A percentile compares a stretch with the other conserved stretches of the same genome.
phyloP scores from a whole-genome alignment of 2,797 vertebrate species.

The Lithobates pipiens region DNA sequence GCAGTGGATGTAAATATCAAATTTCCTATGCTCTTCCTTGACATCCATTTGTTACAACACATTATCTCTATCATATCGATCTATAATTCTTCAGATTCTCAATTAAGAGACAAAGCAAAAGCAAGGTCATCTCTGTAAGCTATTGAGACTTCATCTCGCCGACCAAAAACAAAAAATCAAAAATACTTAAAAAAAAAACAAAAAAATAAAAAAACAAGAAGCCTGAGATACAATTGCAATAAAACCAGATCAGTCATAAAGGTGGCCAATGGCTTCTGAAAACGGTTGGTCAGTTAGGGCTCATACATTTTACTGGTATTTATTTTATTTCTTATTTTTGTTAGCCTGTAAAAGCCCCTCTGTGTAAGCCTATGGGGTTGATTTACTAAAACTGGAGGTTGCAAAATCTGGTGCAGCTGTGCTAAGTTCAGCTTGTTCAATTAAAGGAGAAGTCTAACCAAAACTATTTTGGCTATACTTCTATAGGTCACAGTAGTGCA shows the following conservation, averaged over 20 bases:
- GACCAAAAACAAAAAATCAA: constrained; percentile 2
- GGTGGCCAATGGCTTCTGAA: background rate
- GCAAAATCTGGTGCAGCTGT: too few species aligned
- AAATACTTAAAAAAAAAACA: too few species aligned
- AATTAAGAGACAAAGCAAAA: background rate
- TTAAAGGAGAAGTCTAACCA: too few species aligned
- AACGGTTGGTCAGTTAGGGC: too few species aligned
- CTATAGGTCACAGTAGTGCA: too few species aligned
- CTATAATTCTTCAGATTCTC: constrained; percentile 16
- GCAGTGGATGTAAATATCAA: constrained; percentile 27
- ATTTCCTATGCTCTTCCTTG: constrained; percentile 24
- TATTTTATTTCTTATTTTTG: too few species aligned
- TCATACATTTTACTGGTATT: too few species aligned
- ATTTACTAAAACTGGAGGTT: too few species aligned
- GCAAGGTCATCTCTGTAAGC: constrained; percentile 16
- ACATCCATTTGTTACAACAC: constrained; percentile 32
- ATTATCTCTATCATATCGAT: constrained; percentile 15
- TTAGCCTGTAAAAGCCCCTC: too few species aligned
- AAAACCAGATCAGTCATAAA: background rate
- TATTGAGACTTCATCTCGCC: background rate
- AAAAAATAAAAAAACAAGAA: background rate
- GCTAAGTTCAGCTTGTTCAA: too few species aligned
- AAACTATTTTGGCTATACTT: too few species aligned
- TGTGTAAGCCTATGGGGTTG: too few species aligned
- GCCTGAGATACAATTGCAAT: background rate